A percentile compares a stretch with the other conserved stretches of the same genome.
phyloP scores from a whole-genome alignment of 2,888 invertebrate genomes.

The Drosophila falleni region DNA sequence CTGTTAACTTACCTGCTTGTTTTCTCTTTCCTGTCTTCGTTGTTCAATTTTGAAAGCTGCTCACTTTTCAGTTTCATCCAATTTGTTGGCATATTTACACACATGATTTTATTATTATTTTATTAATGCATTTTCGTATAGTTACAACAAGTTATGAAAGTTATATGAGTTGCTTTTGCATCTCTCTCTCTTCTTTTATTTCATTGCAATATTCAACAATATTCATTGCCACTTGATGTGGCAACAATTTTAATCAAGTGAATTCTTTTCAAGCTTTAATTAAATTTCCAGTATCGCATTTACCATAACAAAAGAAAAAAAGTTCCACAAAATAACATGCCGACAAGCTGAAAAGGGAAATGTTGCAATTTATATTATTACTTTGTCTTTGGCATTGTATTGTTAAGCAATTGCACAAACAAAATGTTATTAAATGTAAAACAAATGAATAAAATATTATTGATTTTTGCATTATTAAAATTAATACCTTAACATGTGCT shows the following conservation, averaged over 20 bases:
- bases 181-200: constrained; percentile 8
- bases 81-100: constrained; percentile 38
- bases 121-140: constrained; percentile 48
- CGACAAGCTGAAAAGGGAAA: constrained; percentile 41
- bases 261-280: constrained; percentile 71
- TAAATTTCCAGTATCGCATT: constrained; percentile 51
- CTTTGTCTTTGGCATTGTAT: constrained; percentile 40
- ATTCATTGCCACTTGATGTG: constrained; percentile 19
- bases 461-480: constrained; percentile 13
- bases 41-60: neutral
- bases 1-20: constrained; percentile 10
- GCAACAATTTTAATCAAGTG: constrained; percentile 59
- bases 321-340: constrained; percentile 4
- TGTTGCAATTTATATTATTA: constrained; percentile 40
- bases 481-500: constrained; percentile 6
- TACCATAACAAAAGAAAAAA: too few species aligned
- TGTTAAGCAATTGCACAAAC: constrained; percentile 13
- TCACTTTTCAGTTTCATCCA: constrained; percentile 34
- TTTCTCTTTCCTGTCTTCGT: neutral
- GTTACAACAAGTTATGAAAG: constrained; percentile 43
- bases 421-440: constrained; percentile 17
- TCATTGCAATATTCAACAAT: constrained; percentile 16
- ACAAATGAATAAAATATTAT: constrained; percentile 18
- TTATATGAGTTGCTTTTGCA: constrained; percentile 42
- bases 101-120: constrained; percentile 40